These are phyloP conservation scores for Todus mexicanus DNA, from an alignment of 2,797 vertebrate genomes.

Conservation along the genomic window DNA sequence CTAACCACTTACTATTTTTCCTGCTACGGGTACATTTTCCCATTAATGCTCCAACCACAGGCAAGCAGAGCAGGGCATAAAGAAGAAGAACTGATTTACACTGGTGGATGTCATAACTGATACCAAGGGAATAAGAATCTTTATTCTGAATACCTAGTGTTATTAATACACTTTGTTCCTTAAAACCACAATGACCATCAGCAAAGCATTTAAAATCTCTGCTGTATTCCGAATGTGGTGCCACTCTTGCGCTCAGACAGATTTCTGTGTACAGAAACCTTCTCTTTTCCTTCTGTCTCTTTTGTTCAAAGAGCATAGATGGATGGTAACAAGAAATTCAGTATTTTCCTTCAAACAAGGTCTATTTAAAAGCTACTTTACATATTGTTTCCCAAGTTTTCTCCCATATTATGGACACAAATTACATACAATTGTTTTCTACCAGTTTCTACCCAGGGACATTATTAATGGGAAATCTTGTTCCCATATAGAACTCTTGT, in stretches of 20 bases:
- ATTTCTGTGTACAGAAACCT: neutral
- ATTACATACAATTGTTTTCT: neutral
- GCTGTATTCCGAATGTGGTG: neutral
- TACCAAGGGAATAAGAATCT: neutral
- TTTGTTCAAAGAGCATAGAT: neutral
- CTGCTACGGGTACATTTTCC: neutral
- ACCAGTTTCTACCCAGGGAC: neutral
- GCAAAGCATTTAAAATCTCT: neutral
- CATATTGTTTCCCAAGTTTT: neutral
- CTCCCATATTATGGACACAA: neutral
- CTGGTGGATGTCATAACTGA: neutral
- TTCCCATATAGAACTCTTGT: neutral
- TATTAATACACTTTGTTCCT: neutral
- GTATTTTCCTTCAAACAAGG: neutral
- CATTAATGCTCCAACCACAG: neutral
- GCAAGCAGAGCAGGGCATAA: neutral
- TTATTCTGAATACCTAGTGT: neutral
- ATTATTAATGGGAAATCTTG: neutral
- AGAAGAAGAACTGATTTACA: neutral
- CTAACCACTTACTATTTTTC: neutral
- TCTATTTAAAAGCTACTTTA: neutral
- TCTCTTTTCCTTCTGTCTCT: neutral
- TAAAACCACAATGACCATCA: neutral
- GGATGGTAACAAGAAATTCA: neutral
- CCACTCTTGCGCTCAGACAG: neutral